Percentiles rank a stretch among this genome's conserved stretches.
Evolutionary conservation across 1,140 invertebrate species (phyloP).

Genomic region (Ylistrum balloti): DNA sequence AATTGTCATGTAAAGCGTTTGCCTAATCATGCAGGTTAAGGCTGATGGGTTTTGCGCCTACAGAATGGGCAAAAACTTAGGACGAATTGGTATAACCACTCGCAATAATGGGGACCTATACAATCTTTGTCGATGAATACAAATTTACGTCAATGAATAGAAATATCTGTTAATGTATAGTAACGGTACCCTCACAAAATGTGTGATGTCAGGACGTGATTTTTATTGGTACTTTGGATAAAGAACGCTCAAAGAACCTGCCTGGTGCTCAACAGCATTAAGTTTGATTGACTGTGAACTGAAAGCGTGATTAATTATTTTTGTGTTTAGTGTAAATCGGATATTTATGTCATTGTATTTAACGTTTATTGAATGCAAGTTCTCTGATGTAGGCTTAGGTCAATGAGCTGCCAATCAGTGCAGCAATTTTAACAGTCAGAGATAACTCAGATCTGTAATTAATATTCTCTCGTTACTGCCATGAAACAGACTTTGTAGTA

Average conservation of each 20-base stretch:
- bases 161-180: constrained; percentile 30
- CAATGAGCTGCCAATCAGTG: not conserved
- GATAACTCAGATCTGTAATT: not conserved
- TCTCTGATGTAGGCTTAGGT: not conserved
- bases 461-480: not conserved
- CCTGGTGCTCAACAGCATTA: constrained; percentile 7
- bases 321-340: not conserved
- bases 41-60: not conserved
- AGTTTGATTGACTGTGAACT: not conserved
- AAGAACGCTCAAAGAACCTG: not conserved
- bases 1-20: constrained; percentile 28
- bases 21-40: not conserved
- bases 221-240: not conserved
- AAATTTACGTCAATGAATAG: constrained; percentile 18
- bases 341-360: constrained; percentile 21
- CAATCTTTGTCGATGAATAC: not conserved
- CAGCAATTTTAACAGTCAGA: not conserved
- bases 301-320: constrained; percentile 19
- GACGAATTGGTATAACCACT: not conserved
- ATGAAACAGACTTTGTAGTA: not conserved
- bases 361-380: not conserved
- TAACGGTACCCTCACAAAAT: not conserved
- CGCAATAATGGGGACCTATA: constrained; percentile 16
- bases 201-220: not conserved
- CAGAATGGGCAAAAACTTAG: constrained; percentile 26